Evolutionary conservation across 2,888 invertebrate genomes (phyloP).

Genomic region (Yponomeuta sedellus): DNA sequence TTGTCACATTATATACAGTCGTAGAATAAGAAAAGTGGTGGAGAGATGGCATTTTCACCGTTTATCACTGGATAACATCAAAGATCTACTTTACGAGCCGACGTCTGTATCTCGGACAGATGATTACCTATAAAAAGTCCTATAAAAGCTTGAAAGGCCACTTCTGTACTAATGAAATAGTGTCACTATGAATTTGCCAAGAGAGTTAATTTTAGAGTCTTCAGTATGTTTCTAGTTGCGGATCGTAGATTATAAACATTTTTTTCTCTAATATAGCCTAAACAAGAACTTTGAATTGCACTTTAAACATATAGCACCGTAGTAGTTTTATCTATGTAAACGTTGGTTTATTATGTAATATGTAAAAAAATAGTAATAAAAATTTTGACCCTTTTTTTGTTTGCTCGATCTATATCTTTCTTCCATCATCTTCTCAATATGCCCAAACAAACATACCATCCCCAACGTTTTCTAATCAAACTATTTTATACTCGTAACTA

Average conservation of each 20-base stretch:
- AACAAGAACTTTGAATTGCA: neutral
- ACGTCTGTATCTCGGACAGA: neutral
- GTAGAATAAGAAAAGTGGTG: no score
- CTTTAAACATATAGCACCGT: neutral
- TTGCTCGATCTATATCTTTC: no score
- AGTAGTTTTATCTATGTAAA: no score
- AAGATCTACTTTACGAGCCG: neutral
- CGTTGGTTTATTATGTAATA: no score
- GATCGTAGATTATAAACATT: neutral
- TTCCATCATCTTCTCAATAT: no score
- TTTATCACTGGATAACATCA: neutral
- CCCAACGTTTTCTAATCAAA: no score
- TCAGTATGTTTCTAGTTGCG: neutral
- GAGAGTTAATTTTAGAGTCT: neutral
- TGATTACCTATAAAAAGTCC: constrained; percentile 4
- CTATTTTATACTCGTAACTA: no score
- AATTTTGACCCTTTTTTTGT: no score
- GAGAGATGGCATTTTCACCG: neutral
- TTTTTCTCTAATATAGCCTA: neutral
- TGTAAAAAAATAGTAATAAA: no score
- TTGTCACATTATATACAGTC: no score
- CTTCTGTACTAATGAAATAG: neutral
- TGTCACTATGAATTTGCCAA: neutral
- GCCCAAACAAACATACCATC: no score
- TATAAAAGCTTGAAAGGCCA: neutral